Percentiles rank a stretch among this genome's conserved stretches.
These are phyloP conservation scores for Silurus asotus DNA, from an alignment of 2,113 vertebrate genomes.

Conservation along the genomic window DNA sequence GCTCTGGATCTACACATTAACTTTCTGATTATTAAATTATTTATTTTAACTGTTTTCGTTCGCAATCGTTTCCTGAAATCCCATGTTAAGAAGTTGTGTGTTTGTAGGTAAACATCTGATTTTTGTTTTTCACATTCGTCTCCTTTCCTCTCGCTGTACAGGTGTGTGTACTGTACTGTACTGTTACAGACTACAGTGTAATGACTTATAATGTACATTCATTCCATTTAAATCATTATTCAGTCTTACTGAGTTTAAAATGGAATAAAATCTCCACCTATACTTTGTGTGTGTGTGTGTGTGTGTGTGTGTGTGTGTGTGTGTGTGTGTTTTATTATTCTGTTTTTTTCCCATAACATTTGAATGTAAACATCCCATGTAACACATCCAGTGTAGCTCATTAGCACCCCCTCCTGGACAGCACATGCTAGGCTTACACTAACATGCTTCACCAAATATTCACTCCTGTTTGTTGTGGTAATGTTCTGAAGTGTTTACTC, in stretches of 20 bases:
- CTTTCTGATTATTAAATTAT: conserved; percentile 30
- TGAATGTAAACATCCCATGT: background rate
- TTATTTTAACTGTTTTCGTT: conserved; percentile 19
- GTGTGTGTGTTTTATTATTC: no score
- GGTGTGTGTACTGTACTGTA: background rate
- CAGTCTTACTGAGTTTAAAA: background rate
- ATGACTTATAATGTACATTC: conserved; percentile 11
- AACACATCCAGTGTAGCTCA: background rate
- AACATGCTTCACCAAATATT: background rate
- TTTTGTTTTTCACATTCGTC: background rate
- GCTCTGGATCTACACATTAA: conserved; percentile 2
- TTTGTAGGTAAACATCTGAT: conserved; percentile 36
- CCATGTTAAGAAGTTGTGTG: conserved; percentile 11
- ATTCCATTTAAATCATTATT: conserved; percentile 12
- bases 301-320: no score
- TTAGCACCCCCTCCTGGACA: background rate
- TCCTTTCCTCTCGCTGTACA: background rate
- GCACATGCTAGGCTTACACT: background rate
- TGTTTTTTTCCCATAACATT: background rate
- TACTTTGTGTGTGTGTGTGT: no score
- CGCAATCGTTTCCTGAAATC: background rate
- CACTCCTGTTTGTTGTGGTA: no score
- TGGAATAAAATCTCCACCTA: no score
- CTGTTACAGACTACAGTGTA: background rate
- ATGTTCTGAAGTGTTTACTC: no score